phyloP scores from a whole-genome alignment of 2,797 vertebrate species.

The Lacerta agilis region DNA sequence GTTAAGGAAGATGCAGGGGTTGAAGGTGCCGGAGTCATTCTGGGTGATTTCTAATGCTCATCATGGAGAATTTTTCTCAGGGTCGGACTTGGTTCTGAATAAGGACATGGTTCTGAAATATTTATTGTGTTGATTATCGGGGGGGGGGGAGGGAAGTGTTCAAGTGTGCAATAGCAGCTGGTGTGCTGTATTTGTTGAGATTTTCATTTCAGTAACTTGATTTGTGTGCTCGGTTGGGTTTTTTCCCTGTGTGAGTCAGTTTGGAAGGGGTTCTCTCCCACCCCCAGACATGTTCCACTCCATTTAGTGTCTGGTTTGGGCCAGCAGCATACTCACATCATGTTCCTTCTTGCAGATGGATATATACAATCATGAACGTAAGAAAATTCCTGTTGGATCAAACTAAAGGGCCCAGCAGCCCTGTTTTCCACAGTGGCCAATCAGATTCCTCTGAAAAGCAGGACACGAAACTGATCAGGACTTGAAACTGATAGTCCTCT shows the following conservation, averaged over 20 bases:
- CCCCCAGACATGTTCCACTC: background rate
- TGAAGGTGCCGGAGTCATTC: background rate
- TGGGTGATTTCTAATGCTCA: background rate
- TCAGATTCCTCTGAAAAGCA: background rate
- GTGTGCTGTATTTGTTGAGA: background rate
- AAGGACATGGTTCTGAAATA: constrained; percentile 17
- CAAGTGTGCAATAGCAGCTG: constrained; percentile 37
- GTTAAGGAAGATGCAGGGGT: background rate
- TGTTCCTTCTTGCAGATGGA: background rate
- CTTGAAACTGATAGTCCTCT: background rate
- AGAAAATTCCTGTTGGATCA: background rate
- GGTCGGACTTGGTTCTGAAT: constrained; percentile 24
- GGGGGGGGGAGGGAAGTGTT: constrained; percentile 8
- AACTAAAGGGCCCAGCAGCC: background rate
- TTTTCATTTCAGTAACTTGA: background rate
- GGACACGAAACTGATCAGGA: too few species aligned
- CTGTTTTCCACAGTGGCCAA: background rate
- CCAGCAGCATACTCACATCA: background rate
- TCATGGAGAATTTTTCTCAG: constrained; percentile 39
- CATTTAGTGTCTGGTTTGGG: background rate
- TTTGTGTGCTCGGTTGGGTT: background rate
- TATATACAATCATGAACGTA: background rate
- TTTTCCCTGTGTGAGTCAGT: background rate
- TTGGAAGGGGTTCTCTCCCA: background rate
- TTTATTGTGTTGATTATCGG: constrained; percentile 21